Evolutionary conservation across 2,797 vertebrate genomes (phyloP).

Genomic region (Anguilla megastoma): DNA sequence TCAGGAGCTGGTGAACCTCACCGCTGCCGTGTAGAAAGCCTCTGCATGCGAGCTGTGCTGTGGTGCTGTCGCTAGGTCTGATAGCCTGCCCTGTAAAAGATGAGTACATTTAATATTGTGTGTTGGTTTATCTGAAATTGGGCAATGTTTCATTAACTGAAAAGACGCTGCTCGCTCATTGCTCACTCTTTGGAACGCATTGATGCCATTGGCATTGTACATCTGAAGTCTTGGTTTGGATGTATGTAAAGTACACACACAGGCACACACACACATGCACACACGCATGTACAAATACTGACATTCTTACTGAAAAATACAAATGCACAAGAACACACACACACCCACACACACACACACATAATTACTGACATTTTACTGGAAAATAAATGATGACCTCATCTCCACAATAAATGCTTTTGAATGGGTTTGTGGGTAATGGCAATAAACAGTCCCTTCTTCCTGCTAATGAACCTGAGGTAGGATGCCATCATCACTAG

Average conservation of each 20-base stretch:
- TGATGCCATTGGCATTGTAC: neutral
- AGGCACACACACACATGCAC: neutral
- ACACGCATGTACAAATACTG: neutral
- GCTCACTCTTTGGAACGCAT: neutral
- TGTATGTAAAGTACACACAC: neutral
- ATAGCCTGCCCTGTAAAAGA: neutral
- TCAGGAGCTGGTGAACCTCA: neutral
- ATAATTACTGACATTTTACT: neutral
- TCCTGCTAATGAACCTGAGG: slow-evolving; percentile 9
- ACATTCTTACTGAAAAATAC: neutral
- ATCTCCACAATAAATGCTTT: neutral
- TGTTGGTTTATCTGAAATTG: neutral
- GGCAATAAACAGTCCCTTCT: neutral
- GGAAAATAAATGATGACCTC: neutral
- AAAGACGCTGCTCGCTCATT: neutral
- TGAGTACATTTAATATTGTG: neutral
- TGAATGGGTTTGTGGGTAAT: neutral
- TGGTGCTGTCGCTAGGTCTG: neutral
- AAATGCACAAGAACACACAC: neutral
- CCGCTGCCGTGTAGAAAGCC: neutral
- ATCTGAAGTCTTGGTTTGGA: neutral
- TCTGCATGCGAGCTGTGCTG: neutral
- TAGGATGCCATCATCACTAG: slow-evolving; percentile 5
- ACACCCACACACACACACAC: neutral
- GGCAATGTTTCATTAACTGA: neutral